Conservation (phyloP, 2,797 vertebrate species). For the Hirundo rustica region DNA sequence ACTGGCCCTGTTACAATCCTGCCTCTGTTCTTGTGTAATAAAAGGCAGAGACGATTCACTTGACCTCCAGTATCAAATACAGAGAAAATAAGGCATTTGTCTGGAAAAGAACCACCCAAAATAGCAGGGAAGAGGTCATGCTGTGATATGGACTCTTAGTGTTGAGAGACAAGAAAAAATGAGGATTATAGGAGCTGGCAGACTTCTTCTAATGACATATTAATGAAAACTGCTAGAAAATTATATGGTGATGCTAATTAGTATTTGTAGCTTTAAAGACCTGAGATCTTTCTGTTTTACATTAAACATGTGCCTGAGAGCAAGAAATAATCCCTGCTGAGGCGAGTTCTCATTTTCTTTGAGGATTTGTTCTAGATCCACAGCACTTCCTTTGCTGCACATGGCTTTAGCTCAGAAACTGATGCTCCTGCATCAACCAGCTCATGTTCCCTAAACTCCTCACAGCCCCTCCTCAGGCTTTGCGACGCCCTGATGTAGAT, state of each 20-base stretch:
- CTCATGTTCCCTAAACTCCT: neutral
- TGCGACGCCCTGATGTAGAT: neutral
- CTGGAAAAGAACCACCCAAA: neutral
- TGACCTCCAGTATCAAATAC: neutral
- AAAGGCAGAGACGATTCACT: neutral
- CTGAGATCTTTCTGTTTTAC: neutral
- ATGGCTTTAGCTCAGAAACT: neutral
- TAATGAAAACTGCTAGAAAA: neutral
- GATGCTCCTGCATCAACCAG: neutral
- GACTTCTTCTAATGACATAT: neutral
- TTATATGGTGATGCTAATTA: neutral
- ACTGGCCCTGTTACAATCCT: neutral
- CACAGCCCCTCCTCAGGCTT: neutral
- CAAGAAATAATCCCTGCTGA: neutral
- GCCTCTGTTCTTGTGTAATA: slow-evolving; percentile 2
- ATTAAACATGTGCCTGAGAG: accelerated
- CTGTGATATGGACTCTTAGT: neutral
- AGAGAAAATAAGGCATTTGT: neutral
- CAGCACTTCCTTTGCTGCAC: neutral
- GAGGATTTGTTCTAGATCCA: neutral
- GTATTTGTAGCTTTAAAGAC: neutral
- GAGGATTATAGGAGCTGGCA: neutral
- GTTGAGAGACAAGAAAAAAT: neutral
- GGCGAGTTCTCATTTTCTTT: neutral
- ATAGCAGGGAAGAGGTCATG: neutral